Conservation (phyloP, 2,797 vertebrate genomes). For the Odontamblyopus rebecca region DNA sequence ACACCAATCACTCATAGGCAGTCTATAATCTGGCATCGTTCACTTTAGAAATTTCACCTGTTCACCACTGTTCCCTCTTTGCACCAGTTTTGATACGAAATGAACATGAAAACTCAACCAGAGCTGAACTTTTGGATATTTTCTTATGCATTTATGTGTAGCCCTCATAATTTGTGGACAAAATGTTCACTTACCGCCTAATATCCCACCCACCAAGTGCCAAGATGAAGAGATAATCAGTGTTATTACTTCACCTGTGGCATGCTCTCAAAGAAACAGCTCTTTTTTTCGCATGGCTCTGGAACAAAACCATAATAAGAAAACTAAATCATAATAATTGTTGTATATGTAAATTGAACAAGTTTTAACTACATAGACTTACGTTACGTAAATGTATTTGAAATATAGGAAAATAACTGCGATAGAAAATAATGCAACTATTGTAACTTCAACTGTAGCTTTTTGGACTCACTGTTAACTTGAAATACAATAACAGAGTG, state of each 20-base stretch:
- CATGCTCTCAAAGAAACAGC: not conserved
- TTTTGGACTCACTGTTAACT: conserved; percentile 44
- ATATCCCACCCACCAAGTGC: not conserved
- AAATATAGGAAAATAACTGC: not conserved
- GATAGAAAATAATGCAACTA: no score
- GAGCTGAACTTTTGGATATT: not conserved
- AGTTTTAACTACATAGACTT: not conserved
- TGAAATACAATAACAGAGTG: conserved; percentile 42
- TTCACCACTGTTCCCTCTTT: not conserved
- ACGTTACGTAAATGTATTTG: not conserved
- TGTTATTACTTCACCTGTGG: conserved; percentile 1
- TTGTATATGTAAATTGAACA: not conserved
- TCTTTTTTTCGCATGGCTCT: not conserved
- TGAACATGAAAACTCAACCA: not conserved
- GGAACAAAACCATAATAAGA: not conserved
- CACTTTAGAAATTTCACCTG: not conserved
- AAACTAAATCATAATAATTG: not conserved
- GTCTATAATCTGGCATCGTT: not conserved
- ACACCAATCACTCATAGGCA: not conserved
- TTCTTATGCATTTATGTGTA: not conserved
- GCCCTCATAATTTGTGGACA: not conserved
- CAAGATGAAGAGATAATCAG: conserved; percentile 7
- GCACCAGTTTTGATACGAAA: not conserved
- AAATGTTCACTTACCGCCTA: not conserved
- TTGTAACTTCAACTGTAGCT: not conserved